Base-by-base conservation (phyloP, 2,888 invertebrate species). In the Drosophila tripunctata region DNA sequence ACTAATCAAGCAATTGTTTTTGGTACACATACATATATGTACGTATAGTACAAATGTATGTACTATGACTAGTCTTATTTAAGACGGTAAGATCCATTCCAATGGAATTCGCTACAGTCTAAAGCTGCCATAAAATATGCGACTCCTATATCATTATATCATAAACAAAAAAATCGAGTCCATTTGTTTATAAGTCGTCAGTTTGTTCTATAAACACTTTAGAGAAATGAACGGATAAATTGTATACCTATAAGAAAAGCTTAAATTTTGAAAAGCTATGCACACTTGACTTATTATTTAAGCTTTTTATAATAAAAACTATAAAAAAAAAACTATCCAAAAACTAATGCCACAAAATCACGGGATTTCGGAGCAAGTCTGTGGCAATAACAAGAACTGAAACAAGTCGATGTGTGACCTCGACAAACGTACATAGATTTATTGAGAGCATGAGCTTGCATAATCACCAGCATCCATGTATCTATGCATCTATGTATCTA, bases 371-470 rank as follows among this genome's bases (percentile, higher is more conserved):
- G 27, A 12, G 15, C 21, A 22, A 19, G 19, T 19, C 8, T 50
- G 6, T 41, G 31, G 24, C 43, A 24, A 45, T 21, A 38, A 30
- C 27, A 24, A 61, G 61, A 54, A 77, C 47, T 41, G 22, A 12
- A 27, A 27, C 8, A 10, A 27, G 27, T 3, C 12, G n/a, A 27
- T 15, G 17, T 15, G 17, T 50, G 30, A 44, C 52, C 24, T 57
- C 38, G 35, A 21, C n/a, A n/a, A n/a, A n/a, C 3, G 6, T 33
- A 15, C 27, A 3, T 10, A 44, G 14, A 58, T 43, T 33, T 41
- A 62, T 40, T 35, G 45, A 19, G 27, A 40, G 36, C 54, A 54
- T 58, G 50, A 22, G 19, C 40, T 81, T 78, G 63, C 81, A 74
- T 78, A 83, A 78, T 68, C 45, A 4, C 12, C 2, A 3, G 17